phyloP scores from a whole-genome alignment of 2,888 invertebrate species.

The Ornithoptera priamus region DNA sequence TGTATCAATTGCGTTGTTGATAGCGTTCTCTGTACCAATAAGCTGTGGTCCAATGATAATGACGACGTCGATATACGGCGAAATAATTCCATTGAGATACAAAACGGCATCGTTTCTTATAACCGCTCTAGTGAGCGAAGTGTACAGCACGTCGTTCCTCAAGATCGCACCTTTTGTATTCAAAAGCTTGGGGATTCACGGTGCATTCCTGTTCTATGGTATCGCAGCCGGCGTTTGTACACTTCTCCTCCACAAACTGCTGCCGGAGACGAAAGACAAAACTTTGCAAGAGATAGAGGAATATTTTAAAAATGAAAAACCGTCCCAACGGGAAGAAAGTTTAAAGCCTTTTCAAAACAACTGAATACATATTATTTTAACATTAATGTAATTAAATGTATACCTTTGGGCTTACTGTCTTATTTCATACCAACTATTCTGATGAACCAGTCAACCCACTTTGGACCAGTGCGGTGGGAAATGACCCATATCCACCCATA shows the following conservation, averaged over 20 bases:
- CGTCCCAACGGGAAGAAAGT: no score
- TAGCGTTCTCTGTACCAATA: constrained; percentile 52
- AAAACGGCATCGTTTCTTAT: constrained; percentile 26
- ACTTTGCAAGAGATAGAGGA: constrained; percentile 33
- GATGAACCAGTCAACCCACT: no score
- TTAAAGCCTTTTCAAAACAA: no score
- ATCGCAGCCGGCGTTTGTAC: constrained; percentile 35
- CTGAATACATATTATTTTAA: no score
- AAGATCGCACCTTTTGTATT: constrained; percentile 34
- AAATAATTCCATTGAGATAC: constrained; percentile 32
- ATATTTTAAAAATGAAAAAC: constrained; percentile 28
- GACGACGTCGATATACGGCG: constrained; percentile 50
- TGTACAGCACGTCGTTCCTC: constrained; percentile 21
- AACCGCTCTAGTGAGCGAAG: neutral
- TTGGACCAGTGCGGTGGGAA: no score
- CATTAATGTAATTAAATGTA: no score
- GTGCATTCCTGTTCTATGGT: constrained; percentile 47
- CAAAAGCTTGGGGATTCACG: constrained; percentile 45
- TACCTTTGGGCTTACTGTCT: no score
- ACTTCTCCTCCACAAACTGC: constrained; percentile 42
- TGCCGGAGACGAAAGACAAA: constrained; percentile 32
- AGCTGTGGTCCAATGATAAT: constrained; percentile 61
- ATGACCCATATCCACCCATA: no score
- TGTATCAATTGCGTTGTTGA: constrained; percentile 45
- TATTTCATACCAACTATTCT: no score